Evolutionary conservation across 2,888 invertebrate species (phyloP).

Genomic region (Polydrusus pterygomalis): DNA sequence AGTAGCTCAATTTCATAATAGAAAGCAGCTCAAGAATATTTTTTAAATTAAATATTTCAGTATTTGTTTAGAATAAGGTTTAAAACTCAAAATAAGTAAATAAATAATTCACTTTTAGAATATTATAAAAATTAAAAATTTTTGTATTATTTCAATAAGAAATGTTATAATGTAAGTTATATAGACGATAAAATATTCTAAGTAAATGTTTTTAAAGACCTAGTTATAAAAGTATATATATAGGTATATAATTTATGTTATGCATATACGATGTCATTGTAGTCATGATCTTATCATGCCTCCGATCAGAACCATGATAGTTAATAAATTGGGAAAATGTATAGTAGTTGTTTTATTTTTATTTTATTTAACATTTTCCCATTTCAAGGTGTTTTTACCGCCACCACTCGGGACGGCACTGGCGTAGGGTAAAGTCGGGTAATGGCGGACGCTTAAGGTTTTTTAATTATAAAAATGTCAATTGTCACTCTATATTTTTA

Average conservation of each 20-base stretch:
- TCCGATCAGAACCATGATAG: conserved; percentile 69
- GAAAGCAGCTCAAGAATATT: conserved; percentile 36
- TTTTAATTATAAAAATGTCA: no score
- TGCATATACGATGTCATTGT: conserved; percentile 49
- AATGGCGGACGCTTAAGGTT: no score
- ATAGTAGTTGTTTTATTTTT: neutral
- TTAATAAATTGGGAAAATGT: conserved; percentile 58
- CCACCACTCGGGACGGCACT: no score
- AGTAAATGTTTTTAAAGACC: conserved; percentile 66
- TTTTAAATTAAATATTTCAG: conserved; percentile 28
- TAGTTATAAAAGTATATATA: conserved; percentile 46
- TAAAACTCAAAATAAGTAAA: conserved; percentile 44
- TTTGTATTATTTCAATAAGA: conserved; percentile 48
- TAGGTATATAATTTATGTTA: conserved; percentile 52
- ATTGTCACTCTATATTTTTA: no score
- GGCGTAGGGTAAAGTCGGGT: no score
- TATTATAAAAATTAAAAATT: conserved; percentile 54
- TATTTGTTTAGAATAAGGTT: conserved; percentile 45
- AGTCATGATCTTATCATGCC: conserved; percentile 65
- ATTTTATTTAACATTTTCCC: neutral
- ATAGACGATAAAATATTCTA: conserved; percentile 65
- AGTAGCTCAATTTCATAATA: conserved; percentile 49
- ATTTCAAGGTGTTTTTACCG: no score
- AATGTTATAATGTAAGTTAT: conserved; percentile 46
- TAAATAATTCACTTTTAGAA: conserved; percentile 56